phyloP scores from a whole-genome alignment of 2,888 invertebrate genomes.

The Pachycephus smyrnensis region DNA sequence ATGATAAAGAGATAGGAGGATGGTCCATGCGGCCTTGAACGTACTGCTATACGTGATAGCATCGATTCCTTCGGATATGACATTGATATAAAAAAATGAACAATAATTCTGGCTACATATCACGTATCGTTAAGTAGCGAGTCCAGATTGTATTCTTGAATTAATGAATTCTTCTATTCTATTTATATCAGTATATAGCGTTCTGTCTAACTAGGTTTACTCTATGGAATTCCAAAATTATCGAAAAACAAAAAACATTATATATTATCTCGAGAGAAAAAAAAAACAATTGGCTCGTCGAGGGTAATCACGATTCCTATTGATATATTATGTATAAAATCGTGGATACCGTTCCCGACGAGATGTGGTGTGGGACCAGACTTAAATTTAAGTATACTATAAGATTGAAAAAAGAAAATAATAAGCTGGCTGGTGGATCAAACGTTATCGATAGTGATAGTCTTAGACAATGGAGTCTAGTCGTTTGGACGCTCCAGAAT shows the following conservation, averaged over 20 bases:
- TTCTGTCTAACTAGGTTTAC: background rate
- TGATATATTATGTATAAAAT: background rate
- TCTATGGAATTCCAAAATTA: conserved; percentile 1
- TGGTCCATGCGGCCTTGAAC: background rate
- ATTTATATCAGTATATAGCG: background rate
- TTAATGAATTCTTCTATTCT: background rate
- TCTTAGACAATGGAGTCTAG: background rate
- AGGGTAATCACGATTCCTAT: background rate
- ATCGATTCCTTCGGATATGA: background rate
- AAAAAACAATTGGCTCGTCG: background rate
- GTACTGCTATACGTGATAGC: background rate
- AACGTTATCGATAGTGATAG: conserved; percentile 29
- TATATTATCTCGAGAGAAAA: background rate
- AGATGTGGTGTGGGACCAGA: conserved; percentile 46
- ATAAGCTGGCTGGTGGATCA: conserved; percentile 33
- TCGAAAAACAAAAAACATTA: background rate
- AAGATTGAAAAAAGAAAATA: conserved; percentile 25
- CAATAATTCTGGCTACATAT: background rate
- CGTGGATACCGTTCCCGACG: background rate
- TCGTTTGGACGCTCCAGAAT: background rate
- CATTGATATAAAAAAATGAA: background rate
- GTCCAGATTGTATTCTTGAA: background rate
- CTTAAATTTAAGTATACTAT: conserved; percentile 45
- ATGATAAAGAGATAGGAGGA: background rate
- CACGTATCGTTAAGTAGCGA: background rate